These are phyloP conservation scores for Drosophila bipectinata DNA, from an alignment of 1,140 invertebrate genomes.

Conservation along the genomic window DNA sequence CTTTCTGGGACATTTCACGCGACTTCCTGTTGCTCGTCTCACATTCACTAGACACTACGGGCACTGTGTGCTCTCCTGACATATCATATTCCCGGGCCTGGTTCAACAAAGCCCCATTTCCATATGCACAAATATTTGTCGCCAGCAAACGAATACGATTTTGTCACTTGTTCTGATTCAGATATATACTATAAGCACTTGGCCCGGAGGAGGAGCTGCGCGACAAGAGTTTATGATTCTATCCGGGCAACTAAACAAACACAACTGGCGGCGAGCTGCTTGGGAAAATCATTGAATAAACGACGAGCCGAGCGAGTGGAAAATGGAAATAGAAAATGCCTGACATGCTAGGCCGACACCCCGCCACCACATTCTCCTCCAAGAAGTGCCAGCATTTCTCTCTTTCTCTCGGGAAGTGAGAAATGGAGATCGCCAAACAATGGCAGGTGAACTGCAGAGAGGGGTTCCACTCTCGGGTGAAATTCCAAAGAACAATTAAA, in stretches of 20 bases:
- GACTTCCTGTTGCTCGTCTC: conserved; percentile 36
- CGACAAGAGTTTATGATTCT: conserved; percentile 54
- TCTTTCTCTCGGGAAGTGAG: not conserved
- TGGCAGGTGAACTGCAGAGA: conserved; percentile 44
- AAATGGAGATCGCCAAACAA: conserved; percentile 14
- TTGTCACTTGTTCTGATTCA: conserved; percentile 28
- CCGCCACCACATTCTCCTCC: conserved; percentile 19
- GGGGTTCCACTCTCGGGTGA: not conserved
- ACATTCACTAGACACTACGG: conserved; percentile 24
- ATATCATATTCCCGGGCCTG: conserved; percentile 23
- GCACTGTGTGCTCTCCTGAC: not conserved
- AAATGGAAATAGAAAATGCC: conserved; percentile 77
- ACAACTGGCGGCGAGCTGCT: conserved; percentile 59
- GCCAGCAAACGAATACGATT: conserved; percentile 37
- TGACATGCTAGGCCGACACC: conserved; percentile 38
- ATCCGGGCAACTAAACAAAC: conserved; percentile 71
- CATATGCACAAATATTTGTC: conserved; percentile 51
- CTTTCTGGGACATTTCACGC: conserved; percentile 30
- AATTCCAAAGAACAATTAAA: conserved; percentile 47
- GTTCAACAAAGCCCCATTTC: conserved; percentile 30
- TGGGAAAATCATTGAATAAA: conserved; percentile 68
- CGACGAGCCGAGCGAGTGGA: conserved; percentile 47
- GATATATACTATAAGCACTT: conserved; percentile 5
- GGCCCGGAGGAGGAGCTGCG: conserved; percentile 1
- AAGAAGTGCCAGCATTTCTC: conserved; percentile 32